Conservation (phyloP, 2,113 vertebrate species). For the Pipra filicauda region DNA sequence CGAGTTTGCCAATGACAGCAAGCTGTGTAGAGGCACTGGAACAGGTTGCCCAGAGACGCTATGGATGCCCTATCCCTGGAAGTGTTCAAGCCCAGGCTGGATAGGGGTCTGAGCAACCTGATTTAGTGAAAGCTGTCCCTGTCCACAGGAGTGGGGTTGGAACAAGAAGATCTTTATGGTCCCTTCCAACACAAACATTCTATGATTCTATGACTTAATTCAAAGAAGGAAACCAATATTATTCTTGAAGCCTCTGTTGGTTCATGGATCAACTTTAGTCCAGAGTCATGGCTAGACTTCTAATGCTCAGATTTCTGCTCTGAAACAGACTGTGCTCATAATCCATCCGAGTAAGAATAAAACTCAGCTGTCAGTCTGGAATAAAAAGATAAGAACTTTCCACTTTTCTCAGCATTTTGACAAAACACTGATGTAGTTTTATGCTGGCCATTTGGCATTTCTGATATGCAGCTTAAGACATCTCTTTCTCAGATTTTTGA, state of each 20-base stretch:
- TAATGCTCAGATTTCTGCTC: not conserved
- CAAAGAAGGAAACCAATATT: not conserved
- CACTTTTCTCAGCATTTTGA: conserved; percentile 3
- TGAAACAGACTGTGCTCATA: not conserved
- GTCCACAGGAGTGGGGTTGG: not conserved
- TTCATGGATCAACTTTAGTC: not conserved
- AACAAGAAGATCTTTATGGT: not conserved
- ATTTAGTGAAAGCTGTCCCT: not conserved
- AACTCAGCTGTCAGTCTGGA: not conserved
- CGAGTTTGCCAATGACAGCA: not conserved
- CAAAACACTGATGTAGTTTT: not conserved
- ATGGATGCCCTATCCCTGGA: not conserved
- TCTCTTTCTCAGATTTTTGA: not conserved
- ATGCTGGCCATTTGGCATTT: not conserved
- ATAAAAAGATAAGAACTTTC: conserved; percentile 24
- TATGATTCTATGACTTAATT: not conserved
- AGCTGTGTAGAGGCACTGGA: not conserved
- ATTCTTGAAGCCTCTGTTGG: not conserved
- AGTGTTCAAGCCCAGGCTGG: not conserved
- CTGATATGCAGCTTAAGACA: not conserved
- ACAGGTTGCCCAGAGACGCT: not conserved
- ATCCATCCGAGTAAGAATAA: not conserved
- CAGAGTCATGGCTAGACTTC: not conserved
- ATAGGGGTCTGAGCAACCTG: not conserved
- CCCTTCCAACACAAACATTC: not conserved